phyloP scores from a whole-genome alignment of 1,140 invertebrate genomes.

The Drosophila rufa region DNA sequence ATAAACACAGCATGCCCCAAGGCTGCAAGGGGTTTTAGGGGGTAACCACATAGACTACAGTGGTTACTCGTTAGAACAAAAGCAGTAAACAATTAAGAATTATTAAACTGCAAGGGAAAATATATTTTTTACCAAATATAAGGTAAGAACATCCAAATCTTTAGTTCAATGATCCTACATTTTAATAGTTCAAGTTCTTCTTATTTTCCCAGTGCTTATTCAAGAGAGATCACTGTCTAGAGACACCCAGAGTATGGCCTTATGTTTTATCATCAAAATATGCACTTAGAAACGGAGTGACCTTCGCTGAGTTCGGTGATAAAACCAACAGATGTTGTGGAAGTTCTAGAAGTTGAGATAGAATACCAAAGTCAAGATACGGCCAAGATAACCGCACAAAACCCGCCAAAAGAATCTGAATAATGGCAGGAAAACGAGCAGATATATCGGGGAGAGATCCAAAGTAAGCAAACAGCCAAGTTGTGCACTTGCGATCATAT shows the following conservation, averaged over 20 bases:
- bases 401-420: not conserved
- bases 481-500: conserved; percentile 44
- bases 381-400: not conserved
- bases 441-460: conserved; percentile 6
- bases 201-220: not conserved
- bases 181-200: too few relatives aligned
- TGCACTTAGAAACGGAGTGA: conserved; percentile 26
- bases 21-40: conserved; percentile 14
- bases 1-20: conserved; percentile 32
- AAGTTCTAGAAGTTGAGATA: conserved; percentile 1
- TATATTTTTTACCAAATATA: too few relatives aligned
- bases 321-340: conserved; percentile 7
- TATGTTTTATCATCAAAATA: conserved; percentile 21
- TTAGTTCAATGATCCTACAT: too few relatives aligned
- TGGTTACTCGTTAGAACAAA: not conserved
- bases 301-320: conserved; percentile 12
- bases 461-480: conserved; percentile 4
- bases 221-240: not conserved
- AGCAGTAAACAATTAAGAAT: too few relatives aligned
- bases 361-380: not conserved
- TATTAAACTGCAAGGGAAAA: too few relatives aligned
- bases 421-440: conserved; percentile 1
- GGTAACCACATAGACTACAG: conserved; percentile 4
- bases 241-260: not conserved
- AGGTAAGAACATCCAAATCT: too few relatives aligned